Base-by-base conservation (phyloP, 2,113 vertebrate genomes). In the Oryzias javanicus region DNA sequence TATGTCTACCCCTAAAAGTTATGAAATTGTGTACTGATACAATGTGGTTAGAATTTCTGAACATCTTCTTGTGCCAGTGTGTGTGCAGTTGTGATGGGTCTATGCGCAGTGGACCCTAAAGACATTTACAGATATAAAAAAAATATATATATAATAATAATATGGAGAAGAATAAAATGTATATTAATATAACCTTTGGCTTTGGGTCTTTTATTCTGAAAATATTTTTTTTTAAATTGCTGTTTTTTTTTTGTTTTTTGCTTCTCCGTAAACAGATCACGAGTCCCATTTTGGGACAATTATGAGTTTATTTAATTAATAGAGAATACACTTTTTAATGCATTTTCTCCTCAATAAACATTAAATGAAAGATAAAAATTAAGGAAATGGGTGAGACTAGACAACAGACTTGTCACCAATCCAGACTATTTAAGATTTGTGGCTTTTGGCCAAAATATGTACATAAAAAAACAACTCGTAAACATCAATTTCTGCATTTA, bases 101-200 rank as follows among this genome's bases (percentile, higher is more conserved):
- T 60, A 18, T 80, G 74, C 83, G 84, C 80, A 81, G 44, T 76
- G 67, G 76, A 81, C 72, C 69, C 74, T 69, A 73, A 84, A 80
- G 63, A 72, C 4, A 24, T 86, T 85, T 87, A 74, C 81, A 88
- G 85, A 72, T 81, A 76, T 76, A 62, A 82, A 79, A 81, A 83
- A 82, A 67, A 81, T 77, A 82, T 44, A n/a, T 42, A 55, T 14
- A 55, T 82, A 58, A 83, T 70, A 42, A 68, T 64, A 74, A 78
- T 80, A 74, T 85, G 86, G 82, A 89, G 67, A 60, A 81, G 63
- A 89, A 87, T 83, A 84, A 86, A 91, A 84, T 79, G 88, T 89
- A 89, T 89, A 89, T 90, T 89, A 86, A 79, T 90, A 86, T 79
- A 83, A 82, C 24, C 62, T 46, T 22, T 5, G 59, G n/a, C 57